phyloP scores from a whole-genome alignment of 2,888 invertebrate species.

The Artemia sp. region DNA sequence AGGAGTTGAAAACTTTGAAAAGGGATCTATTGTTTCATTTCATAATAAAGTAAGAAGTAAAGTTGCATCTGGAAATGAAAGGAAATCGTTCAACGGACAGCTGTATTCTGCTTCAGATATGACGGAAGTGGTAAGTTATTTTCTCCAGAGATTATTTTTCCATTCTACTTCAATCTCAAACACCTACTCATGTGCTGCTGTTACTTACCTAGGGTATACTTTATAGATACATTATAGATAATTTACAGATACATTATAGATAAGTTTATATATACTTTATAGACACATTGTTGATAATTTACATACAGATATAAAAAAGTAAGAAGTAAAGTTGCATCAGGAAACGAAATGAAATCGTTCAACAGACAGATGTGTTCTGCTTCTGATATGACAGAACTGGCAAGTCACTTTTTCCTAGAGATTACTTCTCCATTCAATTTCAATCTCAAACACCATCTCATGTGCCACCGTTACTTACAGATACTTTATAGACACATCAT shows the following conservation, averaged over 20 bases:
- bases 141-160: no score
- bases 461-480: no score
- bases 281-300: no score
- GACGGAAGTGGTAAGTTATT: neutral
- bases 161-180: no score
- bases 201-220: no score
- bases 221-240: no score
- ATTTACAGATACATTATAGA: no score
- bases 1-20: neutral
- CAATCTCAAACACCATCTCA: no score
- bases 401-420: neutral
- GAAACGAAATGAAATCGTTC: neutral
- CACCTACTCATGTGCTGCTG: no score
- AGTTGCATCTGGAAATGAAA: constrained; percentile 3
- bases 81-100: neutral
- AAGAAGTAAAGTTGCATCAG: neutral
- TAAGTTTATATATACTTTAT: no score
- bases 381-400: neutral
- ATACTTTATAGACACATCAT: no score
- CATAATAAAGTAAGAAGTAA: constrained; percentile 3
- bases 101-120: neutral
- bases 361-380: neutral
- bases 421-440: no score
- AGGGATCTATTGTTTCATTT: neutral
- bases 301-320: neutral